These are phyloP conservation scores for Limnephilus rhombicus DNA, from an alignment of 2,888 invertebrate genomes.

Conservation along the genomic window DNA sequence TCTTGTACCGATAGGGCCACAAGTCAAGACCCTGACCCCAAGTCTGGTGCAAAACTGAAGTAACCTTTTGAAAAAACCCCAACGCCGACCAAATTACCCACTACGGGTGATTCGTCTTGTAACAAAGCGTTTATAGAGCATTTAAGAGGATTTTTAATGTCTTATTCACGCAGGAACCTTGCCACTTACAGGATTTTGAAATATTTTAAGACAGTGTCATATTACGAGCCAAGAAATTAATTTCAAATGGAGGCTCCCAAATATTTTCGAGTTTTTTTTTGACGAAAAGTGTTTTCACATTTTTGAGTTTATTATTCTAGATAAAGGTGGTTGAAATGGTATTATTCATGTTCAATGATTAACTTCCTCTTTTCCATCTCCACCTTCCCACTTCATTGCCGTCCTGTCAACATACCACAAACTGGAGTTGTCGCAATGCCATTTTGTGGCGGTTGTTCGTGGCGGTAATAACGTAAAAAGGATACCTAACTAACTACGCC, in stretches of 20 bases:
- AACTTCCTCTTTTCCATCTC: too few relatives aligned
- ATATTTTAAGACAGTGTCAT: not conserved
- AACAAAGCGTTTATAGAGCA: not conserved
- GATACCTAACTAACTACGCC: too few relatives aligned
- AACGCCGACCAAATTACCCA: not conserved
- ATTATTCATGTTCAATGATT: too few relatives aligned
- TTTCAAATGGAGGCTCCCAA: not conserved
- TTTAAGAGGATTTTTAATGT: not conserved
- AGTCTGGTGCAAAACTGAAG: not conserved
- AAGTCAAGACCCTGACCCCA: not conserved
- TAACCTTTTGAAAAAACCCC: not conserved
- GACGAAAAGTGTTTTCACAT: too few relatives aligned
- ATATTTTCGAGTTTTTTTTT: not conserved
- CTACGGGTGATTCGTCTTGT: not conserved
- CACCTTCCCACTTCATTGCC: too few relatives aligned
- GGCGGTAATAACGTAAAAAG: too few relatives aligned
- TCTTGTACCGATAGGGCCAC: not conserved
- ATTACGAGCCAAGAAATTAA: not conserved
- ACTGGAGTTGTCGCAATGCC: too few relatives aligned
- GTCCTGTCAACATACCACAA: too few relatives aligned
- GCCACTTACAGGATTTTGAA: not conserved
- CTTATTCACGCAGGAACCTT: constrained; percentile 1
- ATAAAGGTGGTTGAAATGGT: too few relatives aligned
- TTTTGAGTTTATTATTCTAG: too few relatives aligned
- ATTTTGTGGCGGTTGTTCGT: too few relatives aligned